Conservation (phyloP, 2,113 vertebrate genomes). For the Gadus chalcogrammus region DNA sequence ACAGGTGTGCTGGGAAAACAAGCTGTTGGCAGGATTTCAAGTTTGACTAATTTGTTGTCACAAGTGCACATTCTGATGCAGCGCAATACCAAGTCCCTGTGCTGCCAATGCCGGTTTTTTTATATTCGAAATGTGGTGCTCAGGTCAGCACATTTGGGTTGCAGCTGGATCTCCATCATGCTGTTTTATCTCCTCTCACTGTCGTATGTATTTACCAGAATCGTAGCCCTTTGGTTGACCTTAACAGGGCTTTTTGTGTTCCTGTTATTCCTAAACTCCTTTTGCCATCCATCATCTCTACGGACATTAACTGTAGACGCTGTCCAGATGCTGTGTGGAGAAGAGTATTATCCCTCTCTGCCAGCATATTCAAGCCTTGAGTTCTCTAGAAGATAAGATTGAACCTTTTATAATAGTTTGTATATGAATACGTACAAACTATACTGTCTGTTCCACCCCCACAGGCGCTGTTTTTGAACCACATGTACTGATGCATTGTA, state of each 20-base stretch:
- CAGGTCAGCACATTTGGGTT: background rate
- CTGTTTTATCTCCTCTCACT: too few species aligned
- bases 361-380: background rate
- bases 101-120: background rate
- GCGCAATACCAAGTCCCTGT: background rate
- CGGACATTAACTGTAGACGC: background rate
- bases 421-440: too few species aligned
- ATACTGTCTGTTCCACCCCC: too few species aligned
- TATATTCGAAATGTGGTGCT: background rate
- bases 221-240: background rate
- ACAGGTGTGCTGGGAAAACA: constrained; percentile 5
- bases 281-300: background rate
- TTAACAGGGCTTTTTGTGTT: background rate
- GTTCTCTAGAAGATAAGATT: background rate
- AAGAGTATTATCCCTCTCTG: background rate
- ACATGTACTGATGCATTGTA: too few species aligned
- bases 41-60: background rate
- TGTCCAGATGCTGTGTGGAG: background rate
- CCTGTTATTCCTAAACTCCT: background rate
- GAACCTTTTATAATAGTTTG: background rate
- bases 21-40: background rate
- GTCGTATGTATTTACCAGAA: too few species aligned
- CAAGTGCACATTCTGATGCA: background rate
- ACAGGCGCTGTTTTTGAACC: too few species aligned
- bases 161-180: too few species aligned